Conservation (phyloP, 2,113 vertebrate genomes). For the Hypomesus transpacificus region DNA sequence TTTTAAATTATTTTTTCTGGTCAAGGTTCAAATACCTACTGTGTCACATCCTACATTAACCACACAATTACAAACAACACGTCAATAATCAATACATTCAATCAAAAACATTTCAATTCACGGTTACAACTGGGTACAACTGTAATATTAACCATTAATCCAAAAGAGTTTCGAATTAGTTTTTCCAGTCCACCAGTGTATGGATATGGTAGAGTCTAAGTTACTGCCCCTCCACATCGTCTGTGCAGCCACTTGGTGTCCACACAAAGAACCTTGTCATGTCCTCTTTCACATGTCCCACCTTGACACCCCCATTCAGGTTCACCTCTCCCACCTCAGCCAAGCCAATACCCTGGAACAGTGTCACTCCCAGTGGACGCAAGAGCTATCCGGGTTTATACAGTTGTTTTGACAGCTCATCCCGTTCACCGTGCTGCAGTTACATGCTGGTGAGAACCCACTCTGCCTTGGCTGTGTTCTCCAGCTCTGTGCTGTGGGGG, state of each 20-base stretch:
- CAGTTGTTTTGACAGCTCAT: too few relatives aligned
- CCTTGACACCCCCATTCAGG: too few relatives aligned
- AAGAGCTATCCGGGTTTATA: too few relatives aligned
- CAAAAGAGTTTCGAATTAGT: neutral
- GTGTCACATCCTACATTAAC: constrained; percentile 18
- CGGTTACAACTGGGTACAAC: neutral
- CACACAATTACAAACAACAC: constrained; percentile 47
- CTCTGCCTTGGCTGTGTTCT: constrained; percentile 25
- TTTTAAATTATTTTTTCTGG: constrained; percentile 31
- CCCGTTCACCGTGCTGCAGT: too few relatives aligned
- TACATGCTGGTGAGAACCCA: constrained; percentile 23
- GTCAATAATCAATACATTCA: constrained; percentile 43
- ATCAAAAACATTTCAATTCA: constrained; percentile 39
- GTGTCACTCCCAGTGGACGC: too few relatives aligned
- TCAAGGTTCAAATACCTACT: constrained; percentile 14
- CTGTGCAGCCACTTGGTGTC: too few relatives aligned
- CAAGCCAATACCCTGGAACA: too few relatives aligned
- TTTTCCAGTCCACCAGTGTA: neutral
- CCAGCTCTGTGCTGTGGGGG: constrained; percentile 4
- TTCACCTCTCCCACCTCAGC: too few relatives aligned
- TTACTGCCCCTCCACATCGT: too few relatives aligned
- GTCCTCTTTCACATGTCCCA: too few relatives aligned
- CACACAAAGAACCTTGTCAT: too few relatives aligned
- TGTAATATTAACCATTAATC: constrained; percentile 22
- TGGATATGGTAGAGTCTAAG: too few relatives aligned